Conservation (phyloP, 2,113 vertebrate genomes). For the Ceyx margarethae region DNA sequence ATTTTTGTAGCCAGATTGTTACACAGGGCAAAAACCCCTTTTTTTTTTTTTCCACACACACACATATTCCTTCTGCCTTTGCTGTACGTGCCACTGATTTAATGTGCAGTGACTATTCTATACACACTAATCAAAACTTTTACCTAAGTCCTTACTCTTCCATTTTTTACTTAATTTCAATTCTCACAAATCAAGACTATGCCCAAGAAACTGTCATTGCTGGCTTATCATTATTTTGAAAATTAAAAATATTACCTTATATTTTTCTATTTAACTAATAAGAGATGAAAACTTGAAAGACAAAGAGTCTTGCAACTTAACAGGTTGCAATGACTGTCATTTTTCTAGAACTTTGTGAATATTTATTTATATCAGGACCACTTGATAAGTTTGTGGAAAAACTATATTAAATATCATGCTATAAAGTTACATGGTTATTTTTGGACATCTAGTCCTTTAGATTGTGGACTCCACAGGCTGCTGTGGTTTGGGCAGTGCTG, state of each 20-base stretch:
- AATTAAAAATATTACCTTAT: neutral
- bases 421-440: neutral
- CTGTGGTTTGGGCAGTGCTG: neutral
- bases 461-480: neutral
- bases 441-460: neutral
- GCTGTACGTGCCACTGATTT: neutral
- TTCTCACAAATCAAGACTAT: neutral
- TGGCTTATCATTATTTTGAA: neutral
- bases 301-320: neutral
- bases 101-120: neutral
- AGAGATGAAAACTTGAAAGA: neutral
- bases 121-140: neutral
- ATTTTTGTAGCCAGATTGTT: neutral
- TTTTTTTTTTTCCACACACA: too few relatives aligned
- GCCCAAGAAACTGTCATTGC: neutral
- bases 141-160: neutral
- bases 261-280: neutral
- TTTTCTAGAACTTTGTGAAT: neutral
- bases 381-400: neutral
- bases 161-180: neutral
- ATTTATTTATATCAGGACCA: neutral
- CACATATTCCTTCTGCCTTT: neutral
- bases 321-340: accelerated
- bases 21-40: accelerated
- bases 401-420: accelerated